phyloP scores from a whole-genome alignment of 2,113 vertebrate species.

The Aepyceros melampus region DNA sequence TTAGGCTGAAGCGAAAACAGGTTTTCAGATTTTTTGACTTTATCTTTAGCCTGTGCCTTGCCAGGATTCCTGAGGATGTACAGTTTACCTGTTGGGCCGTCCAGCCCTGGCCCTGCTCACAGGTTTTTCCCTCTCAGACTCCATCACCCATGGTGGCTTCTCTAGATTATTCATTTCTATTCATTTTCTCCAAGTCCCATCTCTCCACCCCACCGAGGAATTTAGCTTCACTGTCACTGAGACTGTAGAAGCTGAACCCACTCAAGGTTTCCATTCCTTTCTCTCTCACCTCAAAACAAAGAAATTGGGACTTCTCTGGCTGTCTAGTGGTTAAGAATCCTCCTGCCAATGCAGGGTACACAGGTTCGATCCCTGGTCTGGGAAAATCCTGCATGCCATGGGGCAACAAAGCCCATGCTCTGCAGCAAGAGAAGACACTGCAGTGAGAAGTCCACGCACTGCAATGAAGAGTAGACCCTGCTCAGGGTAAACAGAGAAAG shows the following conservation, averaged over 20 bases:
- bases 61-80: accelerated
- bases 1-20: neutral
- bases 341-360: neutral
- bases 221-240: neutral
- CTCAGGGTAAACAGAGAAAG: neutral
- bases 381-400: neutral
- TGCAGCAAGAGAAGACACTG: neutral
- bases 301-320: neutral
- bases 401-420: neutral
- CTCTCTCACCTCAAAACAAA: neutral
- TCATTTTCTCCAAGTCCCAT: neutral
- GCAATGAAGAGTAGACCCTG: neutral
- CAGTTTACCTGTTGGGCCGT: neutral
- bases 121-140: neutral
- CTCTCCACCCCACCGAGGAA: neutral
- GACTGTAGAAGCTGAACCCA: accelerated
- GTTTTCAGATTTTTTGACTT: neutral
- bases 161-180: neutral
- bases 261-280: neutral
- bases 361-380: neutral
- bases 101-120: neutral
- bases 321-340: neutral
- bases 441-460: accelerated
- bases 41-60: neutral
- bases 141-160: accelerated